Evolutionary conservation across 2,888 invertebrate species (phyloP).

Genomic region (Scelioninae gen. 2): DNA sequence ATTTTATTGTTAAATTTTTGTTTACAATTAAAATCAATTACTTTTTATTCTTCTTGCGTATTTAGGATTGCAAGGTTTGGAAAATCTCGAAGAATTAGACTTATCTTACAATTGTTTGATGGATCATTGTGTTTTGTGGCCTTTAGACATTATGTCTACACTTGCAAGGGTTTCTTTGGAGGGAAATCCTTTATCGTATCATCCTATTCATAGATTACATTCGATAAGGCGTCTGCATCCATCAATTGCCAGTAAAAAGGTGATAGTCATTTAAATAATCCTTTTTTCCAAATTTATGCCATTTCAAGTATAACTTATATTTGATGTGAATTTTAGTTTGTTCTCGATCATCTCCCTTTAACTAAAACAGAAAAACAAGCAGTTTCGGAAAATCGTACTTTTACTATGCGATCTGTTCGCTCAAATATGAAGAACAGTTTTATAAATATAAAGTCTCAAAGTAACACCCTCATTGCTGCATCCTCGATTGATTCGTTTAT

Average conservation of each 20-base stretch:
- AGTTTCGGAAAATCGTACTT: slow-evolving; percentile 68
- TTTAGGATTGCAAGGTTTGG: slow-evolving; percentile 75
- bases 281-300: neutral
- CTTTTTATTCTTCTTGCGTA: slow-evolving; percentile 13
- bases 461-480: slow-evolving; percentile 49
- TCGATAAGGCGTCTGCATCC: slow-evolving; percentile 78
- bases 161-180: slow-evolving; percentile 78
- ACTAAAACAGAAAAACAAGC: slow-evolving; percentile 77
- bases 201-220: slow-evolving; percentile 78
- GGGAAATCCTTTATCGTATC: slow-evolving; percentile 81
- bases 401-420: slow-evolving; percentile 62
- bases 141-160: slow-evolving; percentile 77
- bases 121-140: slow-evolving; percentile 78
- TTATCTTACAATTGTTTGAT: slow-evolving; percentile 80
- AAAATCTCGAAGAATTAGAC: slow-evolving; percentile 79
- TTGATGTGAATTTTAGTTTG: slow-evolving; percentile 75
- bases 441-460: slow-evolving; percentile 11
- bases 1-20: too few species aligned
- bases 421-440: slow-evolving; percentile 61
- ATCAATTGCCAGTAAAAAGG: slow-evolving; percentile 76
- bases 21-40: neutral
- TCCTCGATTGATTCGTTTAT: slow-evolving; percentile 59
- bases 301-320: too few species aligned
- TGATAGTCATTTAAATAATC: slow-evolving; percentile 50
- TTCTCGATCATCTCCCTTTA: slow-evolving; percentile 77